A percentile compares a stretch with the other conserved stretches of the same genome.
These are phyloP conservation scores for Argyresthia goedartella DNA, from an alignment of 2,888 invertebrate species.

Conservation along the genomic window DNA sequence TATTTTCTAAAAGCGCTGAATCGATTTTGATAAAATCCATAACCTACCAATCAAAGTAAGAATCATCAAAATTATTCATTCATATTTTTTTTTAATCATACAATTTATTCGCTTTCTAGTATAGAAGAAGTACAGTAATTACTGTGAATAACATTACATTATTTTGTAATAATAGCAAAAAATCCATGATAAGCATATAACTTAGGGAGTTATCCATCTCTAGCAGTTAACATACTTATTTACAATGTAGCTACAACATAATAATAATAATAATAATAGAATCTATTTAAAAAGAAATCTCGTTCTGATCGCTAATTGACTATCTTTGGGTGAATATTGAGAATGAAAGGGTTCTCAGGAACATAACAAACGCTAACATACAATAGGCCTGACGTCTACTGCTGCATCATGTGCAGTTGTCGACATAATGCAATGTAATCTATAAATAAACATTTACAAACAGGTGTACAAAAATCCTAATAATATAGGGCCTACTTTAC, in stretches of 20 bases:
- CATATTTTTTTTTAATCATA: constrained; percentile 37
- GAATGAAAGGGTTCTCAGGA: constrained; percentile 45
- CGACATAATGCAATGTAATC: constrained; percentile 35
- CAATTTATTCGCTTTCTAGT: constrained; percentile 41
- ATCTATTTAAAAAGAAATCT: constrained; percentile 57
- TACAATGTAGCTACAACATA: constrained; percentile 43
- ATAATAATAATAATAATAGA: too few relatives aligned
- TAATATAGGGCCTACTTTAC: constrained; percentile 43
- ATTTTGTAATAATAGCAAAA: constrained; percentile 28
- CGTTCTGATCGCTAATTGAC: constrained; percentile 64
- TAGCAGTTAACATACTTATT: constrained; percentile 37
- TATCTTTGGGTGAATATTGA: constrained; percentile 69
- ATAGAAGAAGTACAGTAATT: constrained; percentile 54
- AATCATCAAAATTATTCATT: too few relatives aligned
- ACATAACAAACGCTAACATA: constrained; percentile 46
- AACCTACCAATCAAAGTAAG: too few relatives aligned
- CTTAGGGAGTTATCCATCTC: constrained; percentile 19
- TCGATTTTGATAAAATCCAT: too few relatives aligned
- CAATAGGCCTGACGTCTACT: constrained; percentile 41
- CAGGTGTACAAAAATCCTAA: constrained; percentile 59
- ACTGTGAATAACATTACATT: constrained; percentile 45
- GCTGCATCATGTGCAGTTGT: constrained; percentile 36
- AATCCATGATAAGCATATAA: background rate
- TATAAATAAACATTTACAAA: constrained; percentile 65
- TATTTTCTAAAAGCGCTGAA: too few relatives aligned